These are phyloP conservation scores for Eretmocerus hayati DNA, from an alignment of 2,888 invertebrate species.

Conservation along the genomic window DNA sequence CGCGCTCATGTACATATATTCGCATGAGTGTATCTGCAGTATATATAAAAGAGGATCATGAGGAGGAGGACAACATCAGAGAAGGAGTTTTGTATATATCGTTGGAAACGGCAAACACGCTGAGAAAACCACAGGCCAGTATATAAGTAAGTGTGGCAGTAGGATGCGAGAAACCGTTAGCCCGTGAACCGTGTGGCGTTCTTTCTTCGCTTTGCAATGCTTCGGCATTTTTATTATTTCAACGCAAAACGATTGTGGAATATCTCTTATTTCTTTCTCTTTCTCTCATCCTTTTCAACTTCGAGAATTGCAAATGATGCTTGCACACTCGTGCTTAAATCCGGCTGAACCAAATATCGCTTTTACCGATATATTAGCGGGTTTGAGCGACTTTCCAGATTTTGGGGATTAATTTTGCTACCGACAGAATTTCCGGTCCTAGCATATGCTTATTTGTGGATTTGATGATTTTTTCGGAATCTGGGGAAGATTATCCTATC, in stretches of 20 bases:
- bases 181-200: constrained; percentile 32
- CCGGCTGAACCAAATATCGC: constrained; percentile 16
- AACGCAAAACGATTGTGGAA: constrained; percentile 27
- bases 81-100: too few species aligned
- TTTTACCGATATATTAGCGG: too few species aligned
- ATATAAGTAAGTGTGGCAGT: constrained; percentile 46
- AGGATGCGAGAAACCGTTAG: constrained; percentile 45
- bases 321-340: constrained; percentile 4
- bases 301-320: neutral
- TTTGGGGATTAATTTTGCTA: too few species aligned
- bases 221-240: constrained; percentile 39
- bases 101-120: too few species aligned
- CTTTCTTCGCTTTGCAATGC: too few species aligned
- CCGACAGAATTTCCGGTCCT: too few species aligned
- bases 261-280: constrained; percentile 1
- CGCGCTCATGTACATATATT: neutral
- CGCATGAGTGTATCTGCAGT: neutral
- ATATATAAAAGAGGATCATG: too few species aligned
- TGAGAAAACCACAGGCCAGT: neutral
- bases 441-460: too few species aligned
- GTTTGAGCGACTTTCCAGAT: too few species aligned
- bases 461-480: too few species aligned
- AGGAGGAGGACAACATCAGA: too few species aligned
- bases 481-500: too few species aligned
- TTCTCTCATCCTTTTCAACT: neutral